These are phyloP conservation scores for Campoplex capitator DNA, from an alignment of 2,888 invertebrate genomes.

Conservation along the genomic window DNA sequence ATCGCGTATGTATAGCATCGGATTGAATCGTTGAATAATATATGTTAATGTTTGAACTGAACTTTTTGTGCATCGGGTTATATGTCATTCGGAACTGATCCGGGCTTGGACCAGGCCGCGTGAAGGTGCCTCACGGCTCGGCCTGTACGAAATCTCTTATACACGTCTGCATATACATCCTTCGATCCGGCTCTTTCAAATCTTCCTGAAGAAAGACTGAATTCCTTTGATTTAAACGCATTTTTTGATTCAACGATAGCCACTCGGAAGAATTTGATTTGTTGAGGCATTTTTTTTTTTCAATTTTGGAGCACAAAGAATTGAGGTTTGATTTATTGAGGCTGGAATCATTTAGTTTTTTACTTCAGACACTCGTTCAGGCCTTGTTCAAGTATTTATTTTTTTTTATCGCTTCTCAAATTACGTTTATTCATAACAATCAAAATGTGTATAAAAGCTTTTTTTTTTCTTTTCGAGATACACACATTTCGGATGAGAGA, in stretches of 20 bases:
- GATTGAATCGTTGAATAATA: slow-evolving; percentile 7
- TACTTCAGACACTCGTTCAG: not conserved
- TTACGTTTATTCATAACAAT: not conserved
- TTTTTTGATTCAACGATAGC: not conserved
- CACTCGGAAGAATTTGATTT: not conserved
- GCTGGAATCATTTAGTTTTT: not conserved
- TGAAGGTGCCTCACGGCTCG: not conserved
- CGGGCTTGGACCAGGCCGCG: not conserved
- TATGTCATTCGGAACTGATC: not conserved
- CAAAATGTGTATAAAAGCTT: not conserved
- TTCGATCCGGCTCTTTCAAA: not conserved
- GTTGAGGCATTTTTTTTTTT: not conserved
- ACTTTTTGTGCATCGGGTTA: not conserved
- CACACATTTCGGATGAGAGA: not conserved
- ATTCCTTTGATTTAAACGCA: not conserved
- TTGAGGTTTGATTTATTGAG: not conserved
- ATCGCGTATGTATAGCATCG: not conserved
- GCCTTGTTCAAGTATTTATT: not conserved
- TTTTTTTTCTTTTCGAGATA: not conserved
- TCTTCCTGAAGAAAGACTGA: not conserved
- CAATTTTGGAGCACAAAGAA: not conserved
- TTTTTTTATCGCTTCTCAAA: not conserved
- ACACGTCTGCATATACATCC: not conserved
- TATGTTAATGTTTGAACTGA: not conserved
- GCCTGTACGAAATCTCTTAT: not conserved